A percentile compares a stretch with the other conserved stretches of the same genome.
phyloP scores from a whole-genome alignment of 2,797 vertebrate genomes.

The Tragopan temminckii region DNA sequence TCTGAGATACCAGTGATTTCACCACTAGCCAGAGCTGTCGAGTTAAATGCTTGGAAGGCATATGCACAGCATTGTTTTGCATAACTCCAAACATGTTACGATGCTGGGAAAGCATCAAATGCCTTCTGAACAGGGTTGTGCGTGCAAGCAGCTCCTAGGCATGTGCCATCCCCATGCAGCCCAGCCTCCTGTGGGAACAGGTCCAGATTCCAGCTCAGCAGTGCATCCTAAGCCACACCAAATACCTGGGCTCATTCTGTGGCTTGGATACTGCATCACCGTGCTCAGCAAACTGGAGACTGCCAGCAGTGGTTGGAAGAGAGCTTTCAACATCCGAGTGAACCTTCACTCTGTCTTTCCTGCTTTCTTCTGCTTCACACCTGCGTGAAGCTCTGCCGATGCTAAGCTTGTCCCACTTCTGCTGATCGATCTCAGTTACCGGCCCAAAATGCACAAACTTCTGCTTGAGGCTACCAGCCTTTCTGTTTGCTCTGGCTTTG shows the following conservation, averaged over 20 bases:
- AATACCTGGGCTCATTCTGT: conserved; percentile 78
- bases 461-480: conserved; percentile 78
- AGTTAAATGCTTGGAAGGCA: background rate
- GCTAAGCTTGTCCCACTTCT: conserved; percentile 86
- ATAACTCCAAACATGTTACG: background rate
- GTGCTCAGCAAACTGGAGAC: background rate
- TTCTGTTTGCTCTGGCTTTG: conserved; percentile 85
- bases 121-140: background rate
- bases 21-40: background rate
- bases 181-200: conserved; percentile 8
- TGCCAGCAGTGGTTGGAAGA: background rate
- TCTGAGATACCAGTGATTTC: background rate
- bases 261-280: background rate
- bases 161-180: conserved; percentile 32
- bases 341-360: background rate
- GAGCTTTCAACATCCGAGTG: background rate
- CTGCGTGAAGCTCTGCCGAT: conserved; percentile 79
- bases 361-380: background rate
- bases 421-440: conserved; percentile 93
- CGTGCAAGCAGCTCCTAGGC: background rate
- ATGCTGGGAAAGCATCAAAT: background rate
- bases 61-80: background rate
- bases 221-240: background rate
- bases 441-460: conserved; percentile 94
- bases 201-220: conserved; percentile 11